Evolutionary conservation across 2,797 vertebrate genomes (phyloP).

Genomic region (Falco peregrinus): DNA sequence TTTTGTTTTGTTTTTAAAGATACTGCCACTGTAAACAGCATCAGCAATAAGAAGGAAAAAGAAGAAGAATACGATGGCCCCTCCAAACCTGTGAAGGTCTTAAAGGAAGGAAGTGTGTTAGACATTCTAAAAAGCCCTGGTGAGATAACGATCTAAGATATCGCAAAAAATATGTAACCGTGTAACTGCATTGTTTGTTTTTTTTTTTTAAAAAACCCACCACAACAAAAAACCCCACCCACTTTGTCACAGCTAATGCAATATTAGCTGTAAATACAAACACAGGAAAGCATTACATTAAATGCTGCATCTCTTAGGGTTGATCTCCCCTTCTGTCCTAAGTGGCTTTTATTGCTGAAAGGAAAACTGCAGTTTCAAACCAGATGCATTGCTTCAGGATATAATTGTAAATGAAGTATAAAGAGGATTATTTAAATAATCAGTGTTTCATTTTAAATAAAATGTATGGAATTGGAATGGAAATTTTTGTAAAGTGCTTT

Average conservation of each 20-base stretch:
- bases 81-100: slow-evolving; percentile 86
- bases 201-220: neutral
- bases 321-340: neutral
- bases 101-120: slow-evolving; percentile 95
- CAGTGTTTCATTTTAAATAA: neutral
- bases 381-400: neutral
- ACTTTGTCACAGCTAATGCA: neutral
- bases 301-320: neutral
- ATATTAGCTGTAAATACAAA: neutral
- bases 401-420: neutral
- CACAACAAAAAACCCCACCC: rapidly evolving
- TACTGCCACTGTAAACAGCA: slow-evolving; percentile 59
- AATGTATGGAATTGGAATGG: neutral
- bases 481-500: neutral
- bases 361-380: neutral
- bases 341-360: neutral
- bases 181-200: neutral
- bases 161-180: neutral
- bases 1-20: slow-evolving; percentile 45
- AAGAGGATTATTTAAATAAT: neutral
- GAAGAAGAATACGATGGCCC: slow-evolving; percentile 84
- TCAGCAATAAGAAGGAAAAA: slow-evolving; percentile 73
- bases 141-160: slow-evolving; percentile 66
- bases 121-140: slow-evolving; percentile 92
- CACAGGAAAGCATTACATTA: neutral